Evolutionary conservation across 2,113 vertebrate genomes (phyloP).

Genomic region (Notiomystis cincta): DNA sequence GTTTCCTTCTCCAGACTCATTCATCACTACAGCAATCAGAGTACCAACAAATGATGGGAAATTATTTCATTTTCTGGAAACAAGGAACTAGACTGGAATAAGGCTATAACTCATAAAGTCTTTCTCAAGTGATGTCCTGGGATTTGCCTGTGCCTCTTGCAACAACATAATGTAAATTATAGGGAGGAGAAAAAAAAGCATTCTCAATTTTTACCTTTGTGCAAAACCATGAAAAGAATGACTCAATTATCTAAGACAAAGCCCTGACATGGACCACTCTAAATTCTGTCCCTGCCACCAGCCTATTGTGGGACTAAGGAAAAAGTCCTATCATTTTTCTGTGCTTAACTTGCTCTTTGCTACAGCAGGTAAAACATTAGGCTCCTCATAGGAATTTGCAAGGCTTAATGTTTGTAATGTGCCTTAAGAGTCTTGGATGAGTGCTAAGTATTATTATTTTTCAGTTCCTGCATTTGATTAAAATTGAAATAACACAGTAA

Average conservation of each 20-base stretch:
- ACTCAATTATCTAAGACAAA: neutral
- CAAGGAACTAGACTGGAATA: constrained; percentile 62
- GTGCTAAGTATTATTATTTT: constrained; percentile 60
- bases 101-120: constrained; percentile 34
- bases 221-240: neutral
- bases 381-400: constrained; percentile 10
- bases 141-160: neutral
- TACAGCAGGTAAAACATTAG: neutral
- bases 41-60: constrained; percentile 62
- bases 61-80: constrained; percentile 73
- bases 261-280: neutral
- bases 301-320: neutral
- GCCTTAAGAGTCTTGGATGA: constrained; percentile 24
- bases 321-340: neutral
- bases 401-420: constrained; percentile 15
- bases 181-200: neutral
- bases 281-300: neutral
- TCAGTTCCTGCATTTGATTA: constrained; percentile 51
- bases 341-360: neutral
- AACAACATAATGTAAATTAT: neutral
- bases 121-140: constrained; percentile 11
- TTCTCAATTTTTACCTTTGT: neutral
- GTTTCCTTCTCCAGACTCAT: constrained; percentile 64
- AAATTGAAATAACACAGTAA: constrained; percentile 40
- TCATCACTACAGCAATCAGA: constrained; percentile 72